These are phyloP conservation scores for Neria commutata DNA, from an alignment of 2,888 invertebrate genomes.

Conservation along the genomic window DNA sequence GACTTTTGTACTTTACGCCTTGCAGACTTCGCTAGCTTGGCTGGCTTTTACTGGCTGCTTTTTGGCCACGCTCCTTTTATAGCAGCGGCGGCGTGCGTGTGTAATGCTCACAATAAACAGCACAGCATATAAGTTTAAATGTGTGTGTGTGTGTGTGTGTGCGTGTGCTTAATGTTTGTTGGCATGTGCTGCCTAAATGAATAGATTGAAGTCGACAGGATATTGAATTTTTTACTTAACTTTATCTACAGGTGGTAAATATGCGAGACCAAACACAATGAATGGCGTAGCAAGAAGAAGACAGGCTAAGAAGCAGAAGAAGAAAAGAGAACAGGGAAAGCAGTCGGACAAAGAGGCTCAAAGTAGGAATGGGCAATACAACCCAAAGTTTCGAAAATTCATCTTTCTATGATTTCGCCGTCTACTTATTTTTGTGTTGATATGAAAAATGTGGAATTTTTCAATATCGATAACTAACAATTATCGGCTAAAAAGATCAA, in stretches of 20 bases:
- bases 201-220: conserved; percentile 35
- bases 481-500: no score
- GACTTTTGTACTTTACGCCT: conserved; percentile 14
- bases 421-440: no score
- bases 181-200: conserved; percentile 9
- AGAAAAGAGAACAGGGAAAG: no score
- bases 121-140: conserved; percentile 15
- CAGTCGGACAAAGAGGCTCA: not conserved
- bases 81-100: not conserved
- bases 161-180: conserved; percentile 5
- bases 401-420: no score
- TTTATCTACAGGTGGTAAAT: conserved; percentile 39
- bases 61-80: not conserved
- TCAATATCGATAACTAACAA: no score
- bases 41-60: not conserved
- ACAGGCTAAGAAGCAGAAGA: not conserved
- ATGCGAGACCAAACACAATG: conserved; percentile 12
- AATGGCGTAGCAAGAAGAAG: not conserved
- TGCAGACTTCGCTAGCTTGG: not conserved
- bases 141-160: not conserved
- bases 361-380: no score
- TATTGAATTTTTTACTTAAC: conserved; percentile 38
- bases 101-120: no score
- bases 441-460: no score
- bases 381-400: no score